A percentile compares a stretch with the other conserved stretches of the same genome.
Evolutionary conservation across 2,797 vertebrate species (phyloP).

Genomic region (Melanogrammus aeglefinus): DNA sequence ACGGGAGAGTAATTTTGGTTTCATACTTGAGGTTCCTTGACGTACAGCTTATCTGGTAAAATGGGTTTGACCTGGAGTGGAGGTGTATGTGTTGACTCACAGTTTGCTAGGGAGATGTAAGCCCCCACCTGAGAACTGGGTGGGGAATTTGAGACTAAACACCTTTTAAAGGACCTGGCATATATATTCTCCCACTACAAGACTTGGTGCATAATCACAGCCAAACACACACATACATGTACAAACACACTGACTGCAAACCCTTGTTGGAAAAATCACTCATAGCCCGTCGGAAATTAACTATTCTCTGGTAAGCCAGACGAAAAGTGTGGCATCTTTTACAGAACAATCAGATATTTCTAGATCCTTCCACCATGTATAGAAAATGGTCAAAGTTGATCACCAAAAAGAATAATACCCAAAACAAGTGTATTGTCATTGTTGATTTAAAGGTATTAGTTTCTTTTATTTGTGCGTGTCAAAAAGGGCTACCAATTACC

Average conservation of each 20-base stretch:
- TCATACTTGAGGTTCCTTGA: background rate
- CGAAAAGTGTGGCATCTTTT: conserved; percentile 51
- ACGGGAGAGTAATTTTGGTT: conserved; percentile 33
- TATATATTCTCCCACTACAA: conserved; percentile 4
- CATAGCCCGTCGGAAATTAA: conserved; percentile 32
- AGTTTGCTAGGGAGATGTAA: conserved; percentile 31
- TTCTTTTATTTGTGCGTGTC: background rate
- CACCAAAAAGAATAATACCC: background rate
- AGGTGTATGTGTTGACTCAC: conserved; percentile 37
- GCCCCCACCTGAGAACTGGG: conserved; percentile 51
- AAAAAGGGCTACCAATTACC: too few species aligned
- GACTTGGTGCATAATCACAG: background rate
- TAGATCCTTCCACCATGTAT: conserved; percentile 34
- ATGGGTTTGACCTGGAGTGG: conserved; percentile 21
- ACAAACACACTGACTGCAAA: conserved; percentile 2
- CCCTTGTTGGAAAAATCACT: conserved; percentile 46
- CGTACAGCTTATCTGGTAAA: conserved; percentile 31
- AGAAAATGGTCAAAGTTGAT: background rate
- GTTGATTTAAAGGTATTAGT: conserved; percentile 15
- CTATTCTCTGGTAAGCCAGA: conserved; percentile 44
- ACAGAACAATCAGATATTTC: conserved; percentile 42
- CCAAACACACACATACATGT: conserved; percentile 14
- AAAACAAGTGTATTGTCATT: conserved; percentile 7
- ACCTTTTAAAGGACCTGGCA: conserved; percentile 8
- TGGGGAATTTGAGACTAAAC: conserved; percentile 47